Conservation (phyloP, 2,113 vertebrate genomes). For the Hucho hucho region DNA sequence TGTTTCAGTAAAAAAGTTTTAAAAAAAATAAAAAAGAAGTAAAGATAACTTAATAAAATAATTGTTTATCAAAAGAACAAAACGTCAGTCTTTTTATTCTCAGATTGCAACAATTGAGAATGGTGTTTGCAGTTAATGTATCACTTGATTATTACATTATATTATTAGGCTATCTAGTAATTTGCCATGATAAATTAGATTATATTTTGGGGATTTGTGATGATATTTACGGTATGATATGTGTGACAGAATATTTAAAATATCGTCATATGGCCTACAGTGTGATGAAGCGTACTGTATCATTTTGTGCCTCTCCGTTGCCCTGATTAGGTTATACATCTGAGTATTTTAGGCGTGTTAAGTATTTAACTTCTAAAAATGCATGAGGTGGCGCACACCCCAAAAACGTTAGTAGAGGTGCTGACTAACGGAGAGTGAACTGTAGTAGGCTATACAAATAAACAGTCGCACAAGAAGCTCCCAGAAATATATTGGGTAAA, state of each 20-base stretch:
- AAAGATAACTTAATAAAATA: slow-evolving; percentile 80
- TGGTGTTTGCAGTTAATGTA: not conserved
- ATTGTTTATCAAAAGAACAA: slow-evolving; percentile 75
- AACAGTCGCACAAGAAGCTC: too few relatives aligned
- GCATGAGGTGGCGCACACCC: too few relatives aligned
- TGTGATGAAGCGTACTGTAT: not conserved
- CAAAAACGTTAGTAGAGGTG: too few relatives aligned
- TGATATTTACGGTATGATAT: not conserved
- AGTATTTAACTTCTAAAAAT: too few relatives aligned
- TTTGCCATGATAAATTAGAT: not conserved
- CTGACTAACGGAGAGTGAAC: too few relatives aligned
- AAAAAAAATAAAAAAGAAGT: slow-evolving; percentile 63
- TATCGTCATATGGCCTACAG: not conserved
- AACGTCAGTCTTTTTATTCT: slow-evolving; percentile 37
- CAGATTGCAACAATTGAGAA: slow-evolving; percentile 6
- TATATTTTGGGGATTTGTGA: not conserved
- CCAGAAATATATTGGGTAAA: too few relatives aligned
- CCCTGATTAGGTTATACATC: not conserved
- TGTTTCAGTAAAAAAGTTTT: slow-evolving; percentile 81
- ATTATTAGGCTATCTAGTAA: not conserved
- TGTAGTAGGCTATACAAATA: too few relatives aligned
- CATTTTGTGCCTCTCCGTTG: too few relatives aligned
- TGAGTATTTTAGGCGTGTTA: not conserved
- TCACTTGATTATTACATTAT: not conserved
- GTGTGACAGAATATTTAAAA: not conserved